A percentile compares a stretch with the other conserved stretches of the same genome.
Conservation (phyloP, 2,888 invertebrate species). For the Phaonia tiefii region DNA sequence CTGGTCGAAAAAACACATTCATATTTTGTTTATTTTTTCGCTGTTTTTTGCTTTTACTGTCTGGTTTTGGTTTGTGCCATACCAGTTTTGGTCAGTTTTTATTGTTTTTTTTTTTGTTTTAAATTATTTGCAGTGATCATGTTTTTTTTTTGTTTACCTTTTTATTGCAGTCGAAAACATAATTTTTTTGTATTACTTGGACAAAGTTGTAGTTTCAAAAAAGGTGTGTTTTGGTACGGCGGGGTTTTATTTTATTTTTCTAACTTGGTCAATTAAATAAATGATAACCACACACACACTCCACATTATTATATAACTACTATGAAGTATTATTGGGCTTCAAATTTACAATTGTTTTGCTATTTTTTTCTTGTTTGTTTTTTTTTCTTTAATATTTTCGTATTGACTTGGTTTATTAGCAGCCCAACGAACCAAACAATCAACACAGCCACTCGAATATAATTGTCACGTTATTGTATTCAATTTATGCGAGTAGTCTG, state of each 20-base stretch:
- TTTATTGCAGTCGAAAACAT: conserved; percentile 15
- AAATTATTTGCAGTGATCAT: conserved; percentile 43
- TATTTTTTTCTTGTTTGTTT: neutral
- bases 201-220: neutral
- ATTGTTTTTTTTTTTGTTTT: conserved; percentile 50
- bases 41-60: conserved; percentile 58
- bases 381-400: neutral
- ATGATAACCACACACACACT: too few species aligned
- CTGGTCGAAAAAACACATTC: neutral
- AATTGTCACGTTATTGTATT: conserved; percentile 27
- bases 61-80: conserved; percentile 60
- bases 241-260: neutral
- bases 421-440: neutral
- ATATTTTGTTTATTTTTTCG: conserved; percentile 25
- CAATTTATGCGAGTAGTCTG: neutral
- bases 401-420: conserved; percentile 27
- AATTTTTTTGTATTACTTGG: neutral
- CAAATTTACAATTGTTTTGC: neutral
- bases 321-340: neutral
- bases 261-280: too few species aligned
- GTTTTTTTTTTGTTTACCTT: conserved; percentile 39
- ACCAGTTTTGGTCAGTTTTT: conserved; percentile 65
- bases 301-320: conserved; percentile 4
- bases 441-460: neutral
- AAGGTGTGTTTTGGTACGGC: conserved; percentile 24